Conservation (phyloP, 1,140 invertebrate genomes). For the Chironomus tepperi region DNA sequence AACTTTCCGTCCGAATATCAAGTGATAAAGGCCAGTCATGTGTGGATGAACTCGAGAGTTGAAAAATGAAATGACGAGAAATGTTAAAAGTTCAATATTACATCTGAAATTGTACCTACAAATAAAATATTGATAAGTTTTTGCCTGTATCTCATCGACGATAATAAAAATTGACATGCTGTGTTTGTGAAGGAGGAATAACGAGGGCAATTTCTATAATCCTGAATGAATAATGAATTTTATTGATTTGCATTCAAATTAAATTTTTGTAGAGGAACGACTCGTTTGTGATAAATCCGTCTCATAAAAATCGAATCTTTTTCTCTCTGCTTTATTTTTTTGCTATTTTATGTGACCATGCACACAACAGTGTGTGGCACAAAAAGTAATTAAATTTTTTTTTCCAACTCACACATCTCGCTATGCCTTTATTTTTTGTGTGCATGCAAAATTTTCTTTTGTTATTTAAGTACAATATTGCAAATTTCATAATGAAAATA, state of each 20-base stretch:
- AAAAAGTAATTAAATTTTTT: too few species aligned
- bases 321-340: neutral
- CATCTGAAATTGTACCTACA: too few species aligned
- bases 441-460: too few species aligned
- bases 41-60: neutral
- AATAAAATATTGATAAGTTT: too few species aligned
- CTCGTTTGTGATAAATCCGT: neutral
- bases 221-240: slow-evolving; percentile 19
- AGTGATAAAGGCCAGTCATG: slow-evolving; percentile 1
- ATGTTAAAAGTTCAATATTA: too few species aligned
- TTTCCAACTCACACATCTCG: too few species aligned
- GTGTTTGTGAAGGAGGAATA: neutral
- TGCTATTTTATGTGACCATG: neutral
- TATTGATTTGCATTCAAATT: slow-evolving; percentile 7
- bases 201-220: neutral
- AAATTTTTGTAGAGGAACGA: neutral
- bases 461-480: too few species aligned
- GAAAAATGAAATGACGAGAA: neutral
- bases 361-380: neutral
- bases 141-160: neutral
- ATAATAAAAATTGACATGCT: slow-evolving; percentile 14
- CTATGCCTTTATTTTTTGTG: too few species aligned
- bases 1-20: too few species aligned
- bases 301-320: neutral
- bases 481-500: too few species aligned